Conservation (phyloP, 2,888 invertebrate genomes). For the Gandaritis pyraliata region DNA sequence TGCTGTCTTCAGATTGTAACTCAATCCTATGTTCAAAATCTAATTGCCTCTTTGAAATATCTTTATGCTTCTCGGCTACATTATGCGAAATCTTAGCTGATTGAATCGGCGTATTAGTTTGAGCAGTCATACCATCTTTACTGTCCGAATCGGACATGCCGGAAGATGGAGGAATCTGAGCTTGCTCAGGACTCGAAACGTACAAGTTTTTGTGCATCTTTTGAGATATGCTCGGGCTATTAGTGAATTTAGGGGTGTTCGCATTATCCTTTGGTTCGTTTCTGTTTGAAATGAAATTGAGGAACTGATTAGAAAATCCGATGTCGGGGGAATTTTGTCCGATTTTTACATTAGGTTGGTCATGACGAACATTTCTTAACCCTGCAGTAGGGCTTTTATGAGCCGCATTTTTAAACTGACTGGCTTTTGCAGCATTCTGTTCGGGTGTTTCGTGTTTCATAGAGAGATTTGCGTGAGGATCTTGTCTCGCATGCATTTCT, state of each 20-base stretch:
- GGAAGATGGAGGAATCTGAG: slow-evolving; percentile 79
- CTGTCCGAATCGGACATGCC: slow-evolving; percentile 80
- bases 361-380: slow-evolving; percentile 75
- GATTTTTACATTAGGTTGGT: slow-evolving; percentile 71
- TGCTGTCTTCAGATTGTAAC: slow-evolving; percentile 78
- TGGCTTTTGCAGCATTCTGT: slow-evolving; percentile 55
- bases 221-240: slow-evolving; percentile 79
- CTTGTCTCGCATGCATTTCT: slow-evolving; percentile 60
- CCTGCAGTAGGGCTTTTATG: slow-evolving; percentile 73
- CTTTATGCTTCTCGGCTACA: slow-evolving; percentile 71
- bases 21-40: slow-evolving; percentile 78
- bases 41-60: slow-evolving; percentile 78
- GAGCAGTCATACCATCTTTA: slow-evolving; percentile 78
- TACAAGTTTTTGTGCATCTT: slow-evolving; percentile 83
- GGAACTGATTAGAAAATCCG: slow-evolving; percentile 79
- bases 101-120: slow-evolving; percentile 73
- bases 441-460: slow-evolving; percentile 56
- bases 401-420: slow-evolving; percentile 56
- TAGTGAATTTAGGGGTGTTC: slow-evolving; percentile 81
- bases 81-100: slow-evolving; percentile 71
- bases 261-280: slow-evolving; percentile 83
- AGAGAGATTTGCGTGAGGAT: slow-evolving; percentile 46
- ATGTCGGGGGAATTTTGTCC: slow-evolving; percentile 74
- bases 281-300: slow-evolving; percentile 78
- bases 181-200: slow-evolving; percentile 81